These are phyloP conservation scores for Drosophila macrospina DNA, from an alignment of 2,888 invertebrate genomes.

Conservation along the genomic window DNA sequence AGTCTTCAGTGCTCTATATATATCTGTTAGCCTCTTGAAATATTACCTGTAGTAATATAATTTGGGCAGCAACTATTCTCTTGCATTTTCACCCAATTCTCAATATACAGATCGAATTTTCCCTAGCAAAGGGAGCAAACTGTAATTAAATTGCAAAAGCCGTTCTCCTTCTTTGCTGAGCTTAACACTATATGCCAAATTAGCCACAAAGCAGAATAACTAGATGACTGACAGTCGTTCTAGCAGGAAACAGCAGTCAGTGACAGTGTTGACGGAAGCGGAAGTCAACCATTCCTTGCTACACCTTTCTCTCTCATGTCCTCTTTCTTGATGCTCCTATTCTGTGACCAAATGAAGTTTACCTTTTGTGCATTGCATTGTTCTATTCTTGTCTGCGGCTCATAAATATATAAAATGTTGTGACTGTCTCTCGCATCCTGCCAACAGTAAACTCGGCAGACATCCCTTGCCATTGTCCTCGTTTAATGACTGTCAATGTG, in stretches of 20 bases:
- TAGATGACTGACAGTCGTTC: slow-evolving; percentile 29
- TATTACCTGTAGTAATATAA: background rate
- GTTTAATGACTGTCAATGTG: slow-evolving; percentile 51
- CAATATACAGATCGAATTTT: slow-evolving; percentile 1
- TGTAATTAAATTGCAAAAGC: slow-evolving; percentile 50
- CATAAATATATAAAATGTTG: slow-evolving; percentile 54
- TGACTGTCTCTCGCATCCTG: slow-evolving; percentile 32
- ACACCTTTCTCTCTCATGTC: slow-evolving; percentile 2
- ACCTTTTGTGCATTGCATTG: slow-evolving; percentile 31
- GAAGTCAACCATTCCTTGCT: slow-evolving; percentile 51
- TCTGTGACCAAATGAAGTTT: slow-evolving; percentile 38
- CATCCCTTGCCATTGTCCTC: slow-evolving; percentile 36
- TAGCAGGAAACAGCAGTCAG: slow-evolving; percentile 58
- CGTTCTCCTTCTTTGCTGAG: slow-evolving; percentile 6
- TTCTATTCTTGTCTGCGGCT: slow-evolving; percentile 22
- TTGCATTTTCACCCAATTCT: background rate
- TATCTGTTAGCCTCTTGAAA: background rate
- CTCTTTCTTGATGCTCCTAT: slow-evolving; percentile 22
- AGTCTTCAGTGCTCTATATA: no score
- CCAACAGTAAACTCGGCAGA: slow-evolving; percentile 6
- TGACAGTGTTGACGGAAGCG: slow-evolving; percentile 66
- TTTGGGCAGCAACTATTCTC: background rate
- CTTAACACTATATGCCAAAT: slow-evolving; percentile 63
- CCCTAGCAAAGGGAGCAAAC: slow-evolving; percentile 13
- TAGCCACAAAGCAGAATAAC: slow-evolving; percentile 67